Evolutionary conservation across 2,888 invertebrate genomes (phyloP).

Genomic region (Noctua fimbriata): DNA sequence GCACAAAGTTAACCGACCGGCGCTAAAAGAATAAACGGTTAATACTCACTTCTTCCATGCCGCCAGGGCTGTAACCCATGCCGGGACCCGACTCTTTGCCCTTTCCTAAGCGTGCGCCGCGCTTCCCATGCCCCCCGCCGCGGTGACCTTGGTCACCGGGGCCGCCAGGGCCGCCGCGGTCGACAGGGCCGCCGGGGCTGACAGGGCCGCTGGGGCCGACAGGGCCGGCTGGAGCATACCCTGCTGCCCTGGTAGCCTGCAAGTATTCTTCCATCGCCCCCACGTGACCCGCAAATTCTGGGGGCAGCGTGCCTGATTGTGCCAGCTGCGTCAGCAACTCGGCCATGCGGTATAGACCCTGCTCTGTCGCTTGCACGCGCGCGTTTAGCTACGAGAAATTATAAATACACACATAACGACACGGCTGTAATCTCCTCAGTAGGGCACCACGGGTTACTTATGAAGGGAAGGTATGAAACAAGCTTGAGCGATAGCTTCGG

Average conservation of each 20-base stretch:
- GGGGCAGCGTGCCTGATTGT: not conserved
- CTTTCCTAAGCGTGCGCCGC: no score
- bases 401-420: not conserved
- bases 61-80: not conserved
- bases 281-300: not conserved
- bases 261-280: not conserved
- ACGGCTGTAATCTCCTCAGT: not conserved
- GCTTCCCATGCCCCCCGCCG: not conserved
- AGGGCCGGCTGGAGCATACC: not conserved
- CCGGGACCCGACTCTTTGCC: not conserved
- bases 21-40: not conserved
- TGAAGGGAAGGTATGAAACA: not conserved
- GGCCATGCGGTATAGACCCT: slow-evolving; percentile 5
- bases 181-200: no score
- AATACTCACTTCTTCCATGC: not conserved
- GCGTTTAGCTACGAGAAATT: not conserved
- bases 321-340: not conserved
- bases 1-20: not conserved
- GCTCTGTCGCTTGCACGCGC: slow-evolving; percentile 6
- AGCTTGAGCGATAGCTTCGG: not conserved
- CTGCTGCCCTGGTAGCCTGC: not conserved
- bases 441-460: not conserved
- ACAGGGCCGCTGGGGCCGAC: no score
- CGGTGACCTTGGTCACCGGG: no score
- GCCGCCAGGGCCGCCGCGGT: no score